Base-by-base conservation (phyloP, 2,888 invertebrate genomes). In the Dascillus cervinus region DNA sequence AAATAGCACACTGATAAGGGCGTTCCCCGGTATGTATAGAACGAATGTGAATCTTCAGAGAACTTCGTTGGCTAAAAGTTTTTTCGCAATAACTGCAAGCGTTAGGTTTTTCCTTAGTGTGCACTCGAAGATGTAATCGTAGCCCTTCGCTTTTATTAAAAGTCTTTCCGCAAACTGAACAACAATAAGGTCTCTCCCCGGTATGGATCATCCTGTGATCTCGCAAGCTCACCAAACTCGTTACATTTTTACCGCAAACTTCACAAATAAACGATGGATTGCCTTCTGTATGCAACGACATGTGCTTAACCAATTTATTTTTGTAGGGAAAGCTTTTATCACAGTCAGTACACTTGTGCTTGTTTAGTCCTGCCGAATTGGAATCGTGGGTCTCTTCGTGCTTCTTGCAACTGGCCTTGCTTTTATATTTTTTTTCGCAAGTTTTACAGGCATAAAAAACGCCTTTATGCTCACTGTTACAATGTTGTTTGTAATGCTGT, bases 151-250 rank as follows among this genome's bases (percentile, higher is more conserved):
- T 64, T n/a, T 65, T 66, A 13, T 60, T 58, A 23, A 71, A 70
- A 0, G 49, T 59, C 19, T 56, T 47, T 0, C 66, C 41, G 26
- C 71, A 71, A 0, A 65, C 55, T 3, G 66, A 49, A 38, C 73
- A 74, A 26, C 65, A 68, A 37, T 62, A 69, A 19, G 63, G 67
- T 34, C 67, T 69, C 4, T 66, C 66, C 13, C 64, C 29, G 2
- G 4, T n/a, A n/a, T 31, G 31, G 11, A 25, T n/a, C 17, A 6
- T 23, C n/a, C 19, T 2, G 12, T 31, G 31, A 6, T 13, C 6
- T 1, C 10, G 9, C 10, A 31, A 11, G n/a, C 25, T 13, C 6
- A 2, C 11, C 10, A 10, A 22, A n/a, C 17, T 24, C 8, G 20
- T 17, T 6, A 26, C 22, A 3, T 10, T 34, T 17, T 39, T 39